phyloP scores from a whole-genome alignment of 2,888 invertebrate species.

The Sinotaia quadrata region DNA sequence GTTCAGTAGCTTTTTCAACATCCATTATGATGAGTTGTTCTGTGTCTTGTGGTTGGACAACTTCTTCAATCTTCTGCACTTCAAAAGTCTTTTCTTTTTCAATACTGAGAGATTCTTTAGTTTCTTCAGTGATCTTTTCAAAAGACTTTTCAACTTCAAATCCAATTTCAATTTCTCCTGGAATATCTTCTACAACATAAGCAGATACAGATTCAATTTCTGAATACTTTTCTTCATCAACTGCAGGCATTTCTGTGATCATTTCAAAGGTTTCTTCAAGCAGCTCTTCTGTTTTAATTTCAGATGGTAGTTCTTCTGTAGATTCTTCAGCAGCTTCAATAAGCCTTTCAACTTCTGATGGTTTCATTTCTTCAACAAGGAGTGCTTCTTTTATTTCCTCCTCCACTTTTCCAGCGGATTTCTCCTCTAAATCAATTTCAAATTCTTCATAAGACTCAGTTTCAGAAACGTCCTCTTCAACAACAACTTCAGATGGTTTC shows the following conservation, averaged over 20 bases:
- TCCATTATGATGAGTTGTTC: constrained; percentile 24
- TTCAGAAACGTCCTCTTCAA: background rate
- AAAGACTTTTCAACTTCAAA: constrained; percentile 20
- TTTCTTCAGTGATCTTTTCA: constrained; percentile 38
- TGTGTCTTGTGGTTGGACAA: constrained; percentile 7
- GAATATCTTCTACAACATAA: constrained; percentile 24
- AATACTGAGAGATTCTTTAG: constrained; percentile 13
- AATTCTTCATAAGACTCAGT: constrained; percentile 14
- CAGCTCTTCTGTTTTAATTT: constrained; percentile 24
- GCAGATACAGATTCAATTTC: constrained; percentile 33
- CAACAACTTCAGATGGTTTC: constrained; percentile 34
- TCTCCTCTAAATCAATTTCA: constrained; percentile 25
- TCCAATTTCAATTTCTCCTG: constrained; percentile 7
- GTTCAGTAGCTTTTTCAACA: constrained; percentile 9
- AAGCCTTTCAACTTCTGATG: constrained; percentile 31
- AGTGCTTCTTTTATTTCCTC: constrained; percentile 23
- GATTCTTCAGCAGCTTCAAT: constrained; percentile 29
- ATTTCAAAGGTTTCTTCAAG: constrained; percentile 35
- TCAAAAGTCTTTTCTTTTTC: constrained; percentile 24
- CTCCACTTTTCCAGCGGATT: constrained; percentile 35
- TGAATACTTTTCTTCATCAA: constrained; percentile 36
- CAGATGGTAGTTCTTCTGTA: constrained; percentile 17
- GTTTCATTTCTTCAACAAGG: constrained; percentile 10
- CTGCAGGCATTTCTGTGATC: constrained; percentile 35
- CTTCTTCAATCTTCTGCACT: constrained; percentile 19